Percentiles rank a stretch among this genome's conserved stretches.
Evolutionary conservation across 2,113 vertebrate genomes (phyloP).

Genomic region (Hyperoodon ampullatus): DNA sequence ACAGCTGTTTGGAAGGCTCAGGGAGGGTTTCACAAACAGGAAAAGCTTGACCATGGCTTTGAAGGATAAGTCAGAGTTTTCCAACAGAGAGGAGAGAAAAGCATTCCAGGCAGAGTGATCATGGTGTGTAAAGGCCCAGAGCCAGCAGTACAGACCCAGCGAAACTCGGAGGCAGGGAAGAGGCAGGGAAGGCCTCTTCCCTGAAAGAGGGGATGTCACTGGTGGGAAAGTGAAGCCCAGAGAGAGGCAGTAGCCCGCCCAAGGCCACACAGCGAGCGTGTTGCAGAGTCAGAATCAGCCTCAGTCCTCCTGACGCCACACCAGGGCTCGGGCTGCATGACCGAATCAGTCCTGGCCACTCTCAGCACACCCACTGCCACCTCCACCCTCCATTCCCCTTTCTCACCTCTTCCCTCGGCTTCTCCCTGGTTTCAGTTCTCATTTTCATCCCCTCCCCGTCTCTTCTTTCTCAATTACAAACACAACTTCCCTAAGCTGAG

Average conservation of each 20-base stretch:
- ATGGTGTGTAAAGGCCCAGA: neutral
- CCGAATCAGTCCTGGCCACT: fast-evolving
- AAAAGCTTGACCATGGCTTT: neutral
- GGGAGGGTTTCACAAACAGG: neutral
- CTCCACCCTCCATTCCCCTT: neutral
- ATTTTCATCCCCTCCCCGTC: neutral
- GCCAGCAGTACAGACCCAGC: neutral
- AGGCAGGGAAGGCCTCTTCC: neutral
- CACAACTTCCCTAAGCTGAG: neutral
- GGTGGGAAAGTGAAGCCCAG: neutral
- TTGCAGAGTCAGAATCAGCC: neutral
- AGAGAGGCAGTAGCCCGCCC: neutral
- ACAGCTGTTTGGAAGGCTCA: neutral
- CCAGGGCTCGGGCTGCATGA: neutral
- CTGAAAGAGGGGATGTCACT: neutral
- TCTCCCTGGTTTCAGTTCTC: conserved; percentile 36
- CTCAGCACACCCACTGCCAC: fast-evolving
- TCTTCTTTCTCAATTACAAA: neutral
- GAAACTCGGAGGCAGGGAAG: fast-evolving
- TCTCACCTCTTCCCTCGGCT: neutral
- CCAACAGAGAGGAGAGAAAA: neutral
- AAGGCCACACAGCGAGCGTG: neutral
- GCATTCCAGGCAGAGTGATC: neutral
- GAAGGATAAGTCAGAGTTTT: neutral
- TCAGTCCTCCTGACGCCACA: neutral